Evolutionary conservation across 2,113 vertebrate genomes (phyloP), one percentile per base, ranked within the genome.

Genomic region (Raja brachyura): DNA sequence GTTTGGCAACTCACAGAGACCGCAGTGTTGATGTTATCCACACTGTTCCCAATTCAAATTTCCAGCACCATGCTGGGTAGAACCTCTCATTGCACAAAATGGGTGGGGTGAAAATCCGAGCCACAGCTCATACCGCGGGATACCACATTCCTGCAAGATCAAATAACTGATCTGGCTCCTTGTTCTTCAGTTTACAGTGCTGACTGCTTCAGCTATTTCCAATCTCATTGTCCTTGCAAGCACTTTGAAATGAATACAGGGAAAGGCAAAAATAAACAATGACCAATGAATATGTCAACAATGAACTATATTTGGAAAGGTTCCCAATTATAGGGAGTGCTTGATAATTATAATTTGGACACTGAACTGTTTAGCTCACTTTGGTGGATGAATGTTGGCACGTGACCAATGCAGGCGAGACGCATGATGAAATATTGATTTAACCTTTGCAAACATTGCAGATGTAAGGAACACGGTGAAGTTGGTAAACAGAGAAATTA

Each of bases 361-460:
- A 92, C 90, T 28, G 68, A 73, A 92, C 25, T 39, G 39, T 54
- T 92, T 22, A 92, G 20, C 66, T 92, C 22, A 73, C 31, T 28
- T n/a, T 4, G 25, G 14, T 48, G 54, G 66, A 66, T 73, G 68
- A 48, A 22, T 70, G 8, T n/a, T 90, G 61, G 63, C 90, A 92
- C 20, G 16, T 25, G 25, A 48, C 31, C 68, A 54, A 73, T 70
- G 3, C 39, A 48, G 68, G 25, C 68, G 18, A 92, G 68, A 48
- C 20, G 16, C 63, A 25, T 73, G 88, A 92, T 73, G 88, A 92
- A 92, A 92, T 70, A 73, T 54, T 54, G 20, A 73, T 74, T 92
- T 92, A 92, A 92, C 68, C 68, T 48, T 74, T 73, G 39, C 31
- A 92, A 92, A 39, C 68, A 92, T 1, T 73, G 18, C 9, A 48